phyloP scores from a whole-genome alignment of 2,113 vertebrate species.

The Anarhynchus alexandrinus region DNA sequence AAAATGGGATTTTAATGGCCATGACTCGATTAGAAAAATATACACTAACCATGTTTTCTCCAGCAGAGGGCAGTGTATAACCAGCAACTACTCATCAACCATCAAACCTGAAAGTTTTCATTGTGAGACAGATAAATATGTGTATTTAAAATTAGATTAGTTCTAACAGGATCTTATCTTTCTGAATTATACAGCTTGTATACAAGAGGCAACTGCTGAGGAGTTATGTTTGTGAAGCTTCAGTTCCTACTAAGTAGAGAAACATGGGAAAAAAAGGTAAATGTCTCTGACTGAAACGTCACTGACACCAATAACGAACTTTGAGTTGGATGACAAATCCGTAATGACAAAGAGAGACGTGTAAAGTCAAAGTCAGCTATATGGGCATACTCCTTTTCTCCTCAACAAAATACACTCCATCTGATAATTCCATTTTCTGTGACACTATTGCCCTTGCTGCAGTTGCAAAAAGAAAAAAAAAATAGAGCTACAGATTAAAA shows the following conservation, averaged over 20 bases:
- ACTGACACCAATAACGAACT: not conserved
- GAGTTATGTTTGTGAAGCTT: not conserved
- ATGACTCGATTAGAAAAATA: not conserved
- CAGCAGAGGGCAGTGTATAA: slow-evolving; percentile 67
- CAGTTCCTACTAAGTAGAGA: not conserved
- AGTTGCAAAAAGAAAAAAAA: not conserved
- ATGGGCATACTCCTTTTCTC: not conserved
- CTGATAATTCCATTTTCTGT: not conserved
- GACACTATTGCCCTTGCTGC: not conserved
- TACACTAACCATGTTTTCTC: not conserved
- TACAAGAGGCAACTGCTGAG: not conserved
- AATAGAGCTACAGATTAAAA: not conserved
- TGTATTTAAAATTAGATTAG: not conserved
- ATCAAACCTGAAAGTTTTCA: not conserved
- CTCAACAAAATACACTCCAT: not conserved
- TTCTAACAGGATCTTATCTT: not conserved
- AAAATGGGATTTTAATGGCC: not conserved
- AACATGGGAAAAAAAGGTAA: not conserved
- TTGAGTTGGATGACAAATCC: not conserved
- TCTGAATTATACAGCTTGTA: not conserved
- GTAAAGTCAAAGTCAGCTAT: not conserved
- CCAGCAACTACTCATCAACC: not conserved
- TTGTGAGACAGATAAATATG: not conserved
- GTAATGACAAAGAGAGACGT: not conserved
- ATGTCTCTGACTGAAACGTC: not conserved